These are phyloP conservation scores for Drosophila rellima DNA, from an alignment of 2,888 invertebrate genomes.

Conservation along the genomic window DNA sequence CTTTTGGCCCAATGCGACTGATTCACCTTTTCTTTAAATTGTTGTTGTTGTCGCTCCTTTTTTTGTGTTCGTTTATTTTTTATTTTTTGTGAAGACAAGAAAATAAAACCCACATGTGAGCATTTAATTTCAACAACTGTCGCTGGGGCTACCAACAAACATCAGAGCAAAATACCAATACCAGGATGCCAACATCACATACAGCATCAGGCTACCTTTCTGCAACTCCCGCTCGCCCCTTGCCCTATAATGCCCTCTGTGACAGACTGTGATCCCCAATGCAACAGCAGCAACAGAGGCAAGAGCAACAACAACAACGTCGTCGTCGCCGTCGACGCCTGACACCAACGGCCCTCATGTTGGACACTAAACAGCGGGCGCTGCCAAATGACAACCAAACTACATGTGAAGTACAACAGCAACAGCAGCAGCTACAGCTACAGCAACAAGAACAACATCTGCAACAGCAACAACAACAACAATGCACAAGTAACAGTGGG, in stretches of 20 bases:
- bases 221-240: constrained; percentile 13
- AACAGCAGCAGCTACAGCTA: constrained; percentile 59
- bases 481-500: constrained; percentile 70
- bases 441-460: constrained; percentile 45
- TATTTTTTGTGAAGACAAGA: constrained; percentile 47
- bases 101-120: constrained; percentile 84
- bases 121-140: constrained; percentile 85
- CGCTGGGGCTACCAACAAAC: constrained; percentile 67
- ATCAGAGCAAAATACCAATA: constrained; percentile 70
- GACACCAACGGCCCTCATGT: constrained; percentile 81
- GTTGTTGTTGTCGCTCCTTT: constrained; percentile 20
- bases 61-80: not conserved
- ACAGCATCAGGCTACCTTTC: constrained; percentile 14
- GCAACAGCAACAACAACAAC: constrained; percentile 34
- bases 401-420: constrained; percentile 79
- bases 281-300: constrained; percentile 10
- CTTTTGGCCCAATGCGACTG: constrained; percentile 12
- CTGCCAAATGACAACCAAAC: constrained; percentile 83
- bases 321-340: constrained; percentile 42
- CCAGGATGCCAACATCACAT: constrained; percentile 26
- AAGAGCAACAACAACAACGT: constrained; percentile 19
- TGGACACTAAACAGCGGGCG: constrained; percentile 82
- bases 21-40: constrained; percentile 36
- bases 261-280: constrained; percentile 22
- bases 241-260: constrained; percentile 14